phyloP scores from a whole-genome alignment of 1,140 invertebrate genomes.

The Ceratina japonica region DNA sequence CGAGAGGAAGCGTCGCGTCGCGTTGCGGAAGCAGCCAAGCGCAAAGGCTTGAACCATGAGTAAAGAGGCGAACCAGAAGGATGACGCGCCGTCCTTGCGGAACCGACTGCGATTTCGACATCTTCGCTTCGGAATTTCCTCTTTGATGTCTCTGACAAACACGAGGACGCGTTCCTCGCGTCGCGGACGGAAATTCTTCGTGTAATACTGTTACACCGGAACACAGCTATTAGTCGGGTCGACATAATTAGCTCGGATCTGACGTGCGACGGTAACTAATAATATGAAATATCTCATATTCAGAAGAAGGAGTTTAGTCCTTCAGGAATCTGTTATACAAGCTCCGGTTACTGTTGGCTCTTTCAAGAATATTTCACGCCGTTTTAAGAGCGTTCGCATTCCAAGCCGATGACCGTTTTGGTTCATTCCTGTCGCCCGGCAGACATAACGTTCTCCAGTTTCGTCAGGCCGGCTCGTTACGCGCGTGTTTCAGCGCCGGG shows the following conservation, averaged over 20 bases:
- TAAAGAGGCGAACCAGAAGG: background rate
- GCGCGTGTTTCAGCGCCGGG: constrained; percentile 36
- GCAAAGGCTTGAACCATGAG: constrained; percentile 3
- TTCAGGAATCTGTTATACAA: too few relatives aligned
- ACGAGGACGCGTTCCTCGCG: background rate
- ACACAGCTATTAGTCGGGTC: constrained; percentile 1
- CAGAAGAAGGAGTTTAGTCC: too few relatives aligned
- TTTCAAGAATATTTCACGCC: too few relatives aligned
- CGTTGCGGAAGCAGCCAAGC: constrained; percentile 27
- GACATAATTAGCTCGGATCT: background rate
- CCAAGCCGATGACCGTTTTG: background rate
- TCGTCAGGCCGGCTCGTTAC: constrained; percentile 42
- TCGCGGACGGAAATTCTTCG: constrained; percentile 15
- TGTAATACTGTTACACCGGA: constrained; percentile 12
- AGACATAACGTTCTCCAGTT: constrained; percentile 18
- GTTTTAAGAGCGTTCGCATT: too few relatives aligned
- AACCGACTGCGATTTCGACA: constrained; percentile 29
- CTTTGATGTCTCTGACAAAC: constrained; percentile 23
- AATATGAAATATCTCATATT: too few relatives aligned
- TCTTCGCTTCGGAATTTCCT: constrained; percentile 27
- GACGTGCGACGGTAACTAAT: background rate
- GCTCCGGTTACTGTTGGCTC: too few relatives aligned
- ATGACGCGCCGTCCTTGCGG: constrained; percentile 35
- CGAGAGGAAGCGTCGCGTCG: constrained; percentile 2
- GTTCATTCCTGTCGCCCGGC: background rate